Evolutionary conservation across 2,113 vertebrate species (phyloP), one percentile per base, ranked within the genome.

Genomic region (Carlito syrichta): DNA sequence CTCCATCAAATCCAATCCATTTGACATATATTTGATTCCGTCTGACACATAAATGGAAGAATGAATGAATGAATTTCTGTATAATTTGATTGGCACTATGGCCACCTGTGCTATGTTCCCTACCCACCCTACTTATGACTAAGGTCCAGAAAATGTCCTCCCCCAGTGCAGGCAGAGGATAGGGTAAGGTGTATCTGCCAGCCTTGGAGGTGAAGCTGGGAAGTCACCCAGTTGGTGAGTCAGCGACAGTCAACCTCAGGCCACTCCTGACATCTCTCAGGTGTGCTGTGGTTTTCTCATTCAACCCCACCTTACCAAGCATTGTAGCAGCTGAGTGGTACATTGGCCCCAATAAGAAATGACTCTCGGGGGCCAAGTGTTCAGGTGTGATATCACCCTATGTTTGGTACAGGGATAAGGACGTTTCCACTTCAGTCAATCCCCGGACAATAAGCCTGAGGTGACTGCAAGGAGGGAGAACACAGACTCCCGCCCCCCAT

Each of bases 291-390:
- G 77, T 83, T 89, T 69, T 58, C 84, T 94, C 78, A 93, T 62
- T 95, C 68, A 87, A 81, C 22, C 43, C 30, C 16, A 8, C 81
- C 56, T 97, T 92, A 79, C 94, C 86, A 73, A 43, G 91, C 76
- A 38, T 48, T 43, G 14, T 35, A 83, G 86, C n/a, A 40, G n/a
- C 50, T 48, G 40, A 93, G 69, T 81, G 30, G 48, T 48, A 74
- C 93, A 91, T 89, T 89, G 91, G 66, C 54, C 77, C 43, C 89
- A 91, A 3, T 86, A 84, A 97, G 93, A 84, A 79, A 89, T 0
- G 1, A 62, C 50, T 83, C 86, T 54, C 32, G 45, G 23, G 6
- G 48, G 35, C 68, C 13, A 45, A 73, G 38, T 45, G 30, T 27
- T 54, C 48, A 30, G 22, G 35, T 90, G 23, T 83, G 83, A 82